Evolutionary conservation across 2,888 invertebrate species (phyloP), one percentile per base, ranked within the genome.

Genomic region (Amphipyra tragopoginis): DNA sequence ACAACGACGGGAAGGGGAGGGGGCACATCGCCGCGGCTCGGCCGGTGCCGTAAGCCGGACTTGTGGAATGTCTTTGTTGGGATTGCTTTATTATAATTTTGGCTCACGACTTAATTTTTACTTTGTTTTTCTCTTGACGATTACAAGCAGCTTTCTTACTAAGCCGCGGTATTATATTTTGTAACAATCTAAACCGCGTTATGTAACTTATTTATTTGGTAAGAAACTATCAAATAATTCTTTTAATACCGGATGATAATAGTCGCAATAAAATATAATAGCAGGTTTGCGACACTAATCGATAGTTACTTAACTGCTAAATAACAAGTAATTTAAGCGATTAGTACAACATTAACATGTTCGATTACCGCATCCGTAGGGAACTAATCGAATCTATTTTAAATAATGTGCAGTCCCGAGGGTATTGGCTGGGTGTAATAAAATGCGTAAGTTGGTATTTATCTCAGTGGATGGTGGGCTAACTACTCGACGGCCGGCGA

Each of bases 51-150:
- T 90, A 90, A 91, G 90, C 90, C 90, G 92, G 91, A 91, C 91
- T 90, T 89, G 86, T 82, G 90, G 91, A 90, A 91, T 92, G 93
- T 92, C 90, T 92, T 93, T 92, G 92, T 91, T 89, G 83, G 80
- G 86, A 88, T 86, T 85, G 86, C 83, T 86, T 84, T 84, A 82
- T 85, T 85, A 85, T 84, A 84, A 83, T 84, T 86, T 87, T 80
- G 80, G 80, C 78, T 83, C 76, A 77, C 71, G 76, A 82, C 84
- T 84, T 84, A 79, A 79, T 84, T 85, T 80, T 82, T 81, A 77
- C 75, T 75, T 75, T 81, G 80, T 79, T 80, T 79, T 75, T 75
- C 62, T 67, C 63, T 68, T 65, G 71, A 77, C 72, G 77, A 79
- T 79, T 81, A 79, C 80, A 79, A 75, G 69, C 74, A 66, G 80